Evolutionary conservation across 2,888 invertebrate genomes (phyloP), one percentile per base, ranked within the genome.

Genomic region (Dryococelus australis): DNA sequence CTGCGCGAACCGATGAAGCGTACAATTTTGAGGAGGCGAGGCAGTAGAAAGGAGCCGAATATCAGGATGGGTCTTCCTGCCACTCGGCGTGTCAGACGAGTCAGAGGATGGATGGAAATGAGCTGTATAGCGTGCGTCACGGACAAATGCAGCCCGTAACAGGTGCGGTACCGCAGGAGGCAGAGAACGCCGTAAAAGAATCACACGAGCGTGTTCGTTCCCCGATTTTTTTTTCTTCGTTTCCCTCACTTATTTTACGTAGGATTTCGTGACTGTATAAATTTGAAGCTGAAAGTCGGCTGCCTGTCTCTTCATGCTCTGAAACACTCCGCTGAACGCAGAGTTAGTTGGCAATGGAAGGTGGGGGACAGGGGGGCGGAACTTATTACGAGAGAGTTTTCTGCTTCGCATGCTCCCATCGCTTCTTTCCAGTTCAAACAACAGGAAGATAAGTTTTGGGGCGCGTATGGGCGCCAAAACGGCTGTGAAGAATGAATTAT

Each of bases 321-420:
- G 65, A 65, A 65, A 65, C 65, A 65, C 65, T 65, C 65, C 65
- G n/a, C 65, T 65, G 65, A 65, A 65, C 65, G 65, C 65, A 65
- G 65, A 65, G 65, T 65, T 65, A n/a, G n/a, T n/a, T 12, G 65
- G 65, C 24, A 1, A 65, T 0, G 16, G n/a, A 65, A 65, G 24
- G 65, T 16, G 65, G 65, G 65, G 5, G 65, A 65, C 4, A 24
- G 65, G 65, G 16, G 65, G 20, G 65, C 1, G 65, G 65, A 16
- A 24, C 65, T 65, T 65, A 65, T 65, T 9, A 65, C 65, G 65
- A n/a, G 24, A 65, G 65, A 65, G 24, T 16, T 65, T 65, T 65
- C 65, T 65, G n/a, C 65, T 24, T 24, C 65, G 65, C n/a, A n/a
- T 65, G 65, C 65, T 16, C 16, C 24, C 65, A 3, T n/a, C 65